These are phyloP conservation scores for Pyrrhopygopsis socrates DNA, from an alignment of 2,888 invertebrate genomes.

Conservation along the genomic window DNA sequence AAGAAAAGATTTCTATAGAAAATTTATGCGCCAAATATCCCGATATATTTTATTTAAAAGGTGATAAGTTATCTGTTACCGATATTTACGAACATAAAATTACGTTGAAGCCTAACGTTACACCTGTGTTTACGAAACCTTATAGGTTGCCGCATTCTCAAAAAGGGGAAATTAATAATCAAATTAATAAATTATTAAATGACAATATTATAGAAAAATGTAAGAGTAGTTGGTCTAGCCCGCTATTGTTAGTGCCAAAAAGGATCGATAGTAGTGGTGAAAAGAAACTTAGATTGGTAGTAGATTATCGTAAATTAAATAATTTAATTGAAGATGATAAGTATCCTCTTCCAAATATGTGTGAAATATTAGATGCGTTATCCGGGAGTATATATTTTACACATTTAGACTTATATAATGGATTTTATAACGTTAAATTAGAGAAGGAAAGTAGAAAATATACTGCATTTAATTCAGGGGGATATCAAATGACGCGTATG, in stretches of 20 bases:
- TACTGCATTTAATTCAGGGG: constrained; percentile 18
- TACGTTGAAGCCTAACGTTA: constrained; percentile 32
- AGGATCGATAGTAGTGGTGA: constrained; percentile 1
- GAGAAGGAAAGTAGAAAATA: constrained; percentile 6
- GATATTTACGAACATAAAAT: constrained; percentile 45
- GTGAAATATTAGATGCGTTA: constrained; percentile 21
- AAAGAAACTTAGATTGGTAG: constrained; percentile 39
- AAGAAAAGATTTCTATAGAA: constrained; percentile 27
- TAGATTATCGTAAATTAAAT: constrained; percentile 36
- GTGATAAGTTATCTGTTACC: constrained; percentile 27
- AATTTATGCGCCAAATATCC: constrained; percentile 52
- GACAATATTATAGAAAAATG: constrained; percentile 30
- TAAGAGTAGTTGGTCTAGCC: constrained; percentile 48
- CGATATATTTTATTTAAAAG: constrained; percentile 44
- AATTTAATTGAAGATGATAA: constrained; percentile 33
- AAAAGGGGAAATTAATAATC: constrained; percentile 32
- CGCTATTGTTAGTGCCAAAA: constrained; percentile 34
- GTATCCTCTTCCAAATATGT: constrained; percentile 30
- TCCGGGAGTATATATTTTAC: constrained; percentile 18
- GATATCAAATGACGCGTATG: constrained; percentile 40
- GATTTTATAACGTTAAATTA: constrained; percentile 19
- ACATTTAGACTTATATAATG: constrained; percentile 15
- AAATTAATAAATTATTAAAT: constrained; percentile 25
- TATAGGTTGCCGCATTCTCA: constrained; percentile 44
- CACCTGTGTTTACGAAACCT: constrained; percentile 38